Base-by-base conservation (phyloP, 92 coral and sea anemone genomes). In the Epizoanthus stellaris region DNA sequence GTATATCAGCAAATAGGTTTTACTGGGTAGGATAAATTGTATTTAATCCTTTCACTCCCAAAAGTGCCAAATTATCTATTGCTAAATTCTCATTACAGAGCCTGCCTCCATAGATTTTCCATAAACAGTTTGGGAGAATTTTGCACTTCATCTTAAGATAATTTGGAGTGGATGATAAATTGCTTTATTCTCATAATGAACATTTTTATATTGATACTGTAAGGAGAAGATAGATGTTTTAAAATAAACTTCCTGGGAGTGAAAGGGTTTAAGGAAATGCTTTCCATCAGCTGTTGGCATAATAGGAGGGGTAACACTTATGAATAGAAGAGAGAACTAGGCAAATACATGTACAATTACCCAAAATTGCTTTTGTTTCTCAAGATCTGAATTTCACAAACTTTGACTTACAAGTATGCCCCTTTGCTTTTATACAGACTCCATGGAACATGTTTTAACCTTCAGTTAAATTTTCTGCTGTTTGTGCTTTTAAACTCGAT, bases 1-100 rank as follows among this genome's bases (percentile, higher is more conserved):
- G 65, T 64, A 74, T 56, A 54, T 74, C 80, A 74, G 66, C 66
- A 74, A 74, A 56, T 74, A 49, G n/a, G 79, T 73, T 73, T 73
- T 73, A 73, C 79, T 53, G 45, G 79, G 64, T 47, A 73, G 80
- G 80, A 56, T 56, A 40, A 1, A 11, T 10, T 74, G 66, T 54
- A 25, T 74, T 52, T 42, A 42, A 42, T 42, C 47, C 47, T 74
- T 74, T 54, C 66, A 54, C 80, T 74, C 64, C 80, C 13, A 10
- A 74, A 74, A 74, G 60, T 72, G 77, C 38, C 77, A 72, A 43
- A 13, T 56, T 42, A 64, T 75, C 57, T 75, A 75, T 75, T 64
- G 57, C 49, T 75, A 56, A 56, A 23, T 25, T 75, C 34, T 70
- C 59, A 64, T 42, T 42, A 42, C 47, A 42, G 47, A 3, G 6